Evolutionary conservation across 2,113 vertebrate species (phyloP).

Genomic region (Aphyosemion australe): DNA sequence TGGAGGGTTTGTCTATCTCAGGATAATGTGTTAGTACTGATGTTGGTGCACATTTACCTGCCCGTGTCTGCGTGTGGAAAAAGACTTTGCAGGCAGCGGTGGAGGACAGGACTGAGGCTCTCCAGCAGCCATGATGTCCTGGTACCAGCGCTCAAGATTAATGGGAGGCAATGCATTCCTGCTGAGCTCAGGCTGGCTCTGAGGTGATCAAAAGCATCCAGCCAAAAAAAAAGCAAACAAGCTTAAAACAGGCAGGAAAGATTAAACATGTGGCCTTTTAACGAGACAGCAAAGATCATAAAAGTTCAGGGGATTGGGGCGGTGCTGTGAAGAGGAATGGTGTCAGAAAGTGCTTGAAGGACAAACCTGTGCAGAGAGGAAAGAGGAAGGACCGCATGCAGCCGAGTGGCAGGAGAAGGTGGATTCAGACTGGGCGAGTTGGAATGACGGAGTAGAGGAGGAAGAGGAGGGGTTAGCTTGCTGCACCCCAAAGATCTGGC

Average conservation of each 20-base stretch:
- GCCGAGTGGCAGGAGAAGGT: conserved; percentile 69
- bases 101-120: conserved; percentile 85
- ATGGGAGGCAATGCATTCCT: conserved; percentile 78
- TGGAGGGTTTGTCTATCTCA: conserved; percentile 1
- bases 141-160: conserved; percentile 85
- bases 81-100: conserved; percentile 90
- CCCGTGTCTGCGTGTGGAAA: conserved; percentile 82
- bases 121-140: conserved; percentile 84
- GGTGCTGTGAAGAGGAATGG: not conserved
- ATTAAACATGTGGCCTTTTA: not conserved
- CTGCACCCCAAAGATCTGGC: conserved; percentile 82
- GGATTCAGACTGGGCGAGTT: conserved; percentile 76
- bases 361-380: conserved; percentile 84
- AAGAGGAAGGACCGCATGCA: conserved; percentile 77
- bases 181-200: conserved; percentile 81
- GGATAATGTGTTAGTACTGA: not conserved
- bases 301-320: conserved; percentile 9
- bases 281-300: not conserved
- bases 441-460: conserved; percentile 71
- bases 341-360: not conserved
- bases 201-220: conserved; percentile 62
- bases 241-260: conserved; percentile 49
- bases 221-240: conserved; percentile 38
- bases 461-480: conserved; percentile 62
- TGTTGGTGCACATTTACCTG: conserved; percentile 83